A percentile compares a stretch with the other conserved stretches of the same genome.
Evolutionary conservation across 2,888 invertebrate genomes (phyloP).

Genomic region (Zygothrica quintamaculata): DNA sequence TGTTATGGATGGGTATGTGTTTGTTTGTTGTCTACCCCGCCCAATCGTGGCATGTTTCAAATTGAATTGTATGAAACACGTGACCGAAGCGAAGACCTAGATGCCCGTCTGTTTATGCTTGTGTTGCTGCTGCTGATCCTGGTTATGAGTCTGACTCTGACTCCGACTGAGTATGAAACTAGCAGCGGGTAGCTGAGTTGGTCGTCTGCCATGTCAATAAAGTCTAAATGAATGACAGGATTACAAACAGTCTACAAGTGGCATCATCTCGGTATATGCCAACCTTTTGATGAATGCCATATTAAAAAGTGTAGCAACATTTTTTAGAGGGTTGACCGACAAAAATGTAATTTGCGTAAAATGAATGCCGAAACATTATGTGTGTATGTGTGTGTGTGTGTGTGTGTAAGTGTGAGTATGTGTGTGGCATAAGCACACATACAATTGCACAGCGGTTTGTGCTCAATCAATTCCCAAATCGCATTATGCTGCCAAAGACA

Average conservation of each 20-base stretch:
- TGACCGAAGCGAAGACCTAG: constrained; percentile 55
- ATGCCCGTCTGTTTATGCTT: constrained; percentile 18
- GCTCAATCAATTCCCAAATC: constrained; percentile 78
- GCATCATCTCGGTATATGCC: constrained; percentile 39
- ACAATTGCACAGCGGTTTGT: constrained; percentile 40
- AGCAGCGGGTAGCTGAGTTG: constrained; percentile 4
- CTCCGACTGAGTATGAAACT: not conserved
- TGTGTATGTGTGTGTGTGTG: constrained; percentile 5
- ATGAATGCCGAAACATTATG: constrained; percentile 46
- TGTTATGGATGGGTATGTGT: not conserved
- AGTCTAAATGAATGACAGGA: constrained; percentile 78
- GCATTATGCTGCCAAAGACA: constrained; percentile 65
- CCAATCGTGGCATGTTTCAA: constrained; percentile 60
- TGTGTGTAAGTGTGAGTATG: constrained; percentile 12
- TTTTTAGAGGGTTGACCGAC: constrained; percentile 57
- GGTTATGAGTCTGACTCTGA: not conserved
- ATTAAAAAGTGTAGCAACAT: constrained; percentile 64
- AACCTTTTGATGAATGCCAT: constrained; percentile 24
- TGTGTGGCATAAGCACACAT: constrained; percentile 24
- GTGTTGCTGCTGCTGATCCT: not conserved
- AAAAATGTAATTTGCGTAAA: constrained; percentile 77
- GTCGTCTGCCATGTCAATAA: constrained; percentile 71
- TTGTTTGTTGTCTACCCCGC: constrained; percentile 3
- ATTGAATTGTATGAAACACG: constrained; percentile 79
- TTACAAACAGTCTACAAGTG: constrained; percentile 75